A percentile compares a stretch with the other conserved stretches of the same genome.
Conservation (phyloP, 2,888 invertebrate species). For the Malthinus seriepunctatus region DNA sequence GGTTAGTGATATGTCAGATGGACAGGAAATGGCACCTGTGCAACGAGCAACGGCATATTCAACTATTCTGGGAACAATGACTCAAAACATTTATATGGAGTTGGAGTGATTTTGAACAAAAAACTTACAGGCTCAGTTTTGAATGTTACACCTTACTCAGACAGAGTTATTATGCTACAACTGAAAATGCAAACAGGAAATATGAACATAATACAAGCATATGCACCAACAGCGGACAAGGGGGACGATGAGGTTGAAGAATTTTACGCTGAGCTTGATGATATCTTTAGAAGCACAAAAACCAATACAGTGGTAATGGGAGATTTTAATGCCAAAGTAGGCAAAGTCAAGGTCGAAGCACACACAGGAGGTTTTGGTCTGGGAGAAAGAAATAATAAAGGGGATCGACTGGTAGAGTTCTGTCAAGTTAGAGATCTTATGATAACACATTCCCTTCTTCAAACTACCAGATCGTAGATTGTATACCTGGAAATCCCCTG, state of each 20-base stretch:
- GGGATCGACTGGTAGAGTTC: too few relatives aligned
- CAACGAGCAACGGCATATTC: background rate
- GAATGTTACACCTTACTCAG: conserved; percentile 11
- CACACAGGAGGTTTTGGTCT: conserved; percentile 26
- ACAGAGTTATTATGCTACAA: conserved; percentile 1
- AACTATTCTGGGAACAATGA: background rate
- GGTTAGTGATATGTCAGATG: background rate
- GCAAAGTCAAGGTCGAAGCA: too few relatives aligned
- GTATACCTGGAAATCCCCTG: conserved; percentile 35
- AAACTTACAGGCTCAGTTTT: background rate
- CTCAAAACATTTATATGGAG: background rate
- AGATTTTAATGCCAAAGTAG: too few relatives aligned
- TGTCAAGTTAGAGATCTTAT: conserved; percentile 30
- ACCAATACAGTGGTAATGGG: background rate
- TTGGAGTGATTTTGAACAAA: background rate
- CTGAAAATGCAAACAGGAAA: background rate
- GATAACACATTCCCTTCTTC: conserved; percentile 35
- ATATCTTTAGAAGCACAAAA: background rate
- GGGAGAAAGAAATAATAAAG: too few relatives aligned
- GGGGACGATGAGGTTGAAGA: too few relatives aligned
- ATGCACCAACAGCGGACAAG: background rate
- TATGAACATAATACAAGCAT: background rate
- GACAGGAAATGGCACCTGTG: background rate
- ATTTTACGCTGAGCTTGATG: background rate
- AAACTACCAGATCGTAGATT: conserved; percentile 31